Evolutionary conservation across 2,888 invertebrate genomes (phyloP).

Genomic region (Chydorus sphaericus): DNA sequence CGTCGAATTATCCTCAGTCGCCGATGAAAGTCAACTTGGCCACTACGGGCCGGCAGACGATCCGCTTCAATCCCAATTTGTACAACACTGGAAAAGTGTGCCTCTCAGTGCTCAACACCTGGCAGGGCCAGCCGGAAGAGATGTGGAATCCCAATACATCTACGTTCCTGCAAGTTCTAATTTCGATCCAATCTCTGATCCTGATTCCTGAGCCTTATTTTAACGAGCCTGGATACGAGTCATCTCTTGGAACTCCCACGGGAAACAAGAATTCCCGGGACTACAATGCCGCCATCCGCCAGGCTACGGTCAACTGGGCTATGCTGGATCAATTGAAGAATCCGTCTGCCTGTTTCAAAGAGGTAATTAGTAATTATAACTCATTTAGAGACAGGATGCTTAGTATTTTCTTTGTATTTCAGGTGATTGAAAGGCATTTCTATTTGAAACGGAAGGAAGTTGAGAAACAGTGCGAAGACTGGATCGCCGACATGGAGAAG

Average conservation of each 20-base stretch:
- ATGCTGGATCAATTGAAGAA: slow-evolving; percentile 85
- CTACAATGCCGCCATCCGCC: slow-evolving; percentile 89
- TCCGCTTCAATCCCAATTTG: slow-evolving; percentile 83
- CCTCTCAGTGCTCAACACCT: slow-evolving; percentile 85
- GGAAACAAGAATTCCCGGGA: slow-evolving; percentile 81
- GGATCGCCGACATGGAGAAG: slow-evolving; percentile 76
- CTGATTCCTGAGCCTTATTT: slow-evolving; percentile 86
- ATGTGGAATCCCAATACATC: slow-evolving; percentile 95
- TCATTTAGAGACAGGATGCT: not conserved
- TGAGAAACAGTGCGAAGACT: slow-evolving; percentile 69
- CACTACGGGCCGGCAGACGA: slow-evolving; percentile 74
- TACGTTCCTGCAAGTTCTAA: slow-evolving; percentile 72
- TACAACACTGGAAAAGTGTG: slow-evolving; percentile 93
- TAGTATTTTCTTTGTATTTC: slow-evolving; percentile 12
- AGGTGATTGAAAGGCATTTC: slow-evolving; percentile 85
- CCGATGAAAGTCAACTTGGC: slow-evolving; percentile 84
- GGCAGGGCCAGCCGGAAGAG: slow-evolving; percentile 92
- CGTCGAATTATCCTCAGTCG: slow-evolving; percentile 54
- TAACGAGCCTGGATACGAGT: slow-evolving; percentile 87
- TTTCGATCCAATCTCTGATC: slow-evolving; percentile 83
- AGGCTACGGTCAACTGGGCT: slow-evolving; percentile 89
- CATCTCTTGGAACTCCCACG: slow-evolving; percentile 70
- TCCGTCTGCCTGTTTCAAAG: slow-evolving; percentile 81
- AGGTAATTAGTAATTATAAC: slow-evolving; percentile 37
- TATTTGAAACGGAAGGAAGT: slow-evolving; percentile 88